Base-by-base conservation (phyloP, 2,797 vertebrate genomes). In the Neosalanx taihuensis region DNA sequence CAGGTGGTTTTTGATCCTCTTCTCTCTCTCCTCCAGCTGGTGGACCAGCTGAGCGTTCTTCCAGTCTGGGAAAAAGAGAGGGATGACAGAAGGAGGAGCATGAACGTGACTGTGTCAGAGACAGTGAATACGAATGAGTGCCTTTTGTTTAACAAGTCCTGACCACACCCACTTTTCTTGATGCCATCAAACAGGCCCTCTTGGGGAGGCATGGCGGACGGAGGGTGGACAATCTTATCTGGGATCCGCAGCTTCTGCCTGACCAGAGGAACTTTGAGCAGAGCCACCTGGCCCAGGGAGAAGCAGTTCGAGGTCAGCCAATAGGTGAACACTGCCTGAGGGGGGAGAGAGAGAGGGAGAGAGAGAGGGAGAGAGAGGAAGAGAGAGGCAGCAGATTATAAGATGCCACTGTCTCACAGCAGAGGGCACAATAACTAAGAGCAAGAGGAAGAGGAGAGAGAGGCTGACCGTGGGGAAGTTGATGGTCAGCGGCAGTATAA, bases 251-350 rank as follows among this genome's bases (percentile, higher is more conserved):
- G 81, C 71, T 72, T 80, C 0, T 86, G 4, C 58, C 95, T 92
- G 51, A 97, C 70, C 0, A 83, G 62, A 0, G 95, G 94, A 64
- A 94, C 82, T n/a, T 73, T 92, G 49, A 97, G 92, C 77, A 96
- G 84, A 2, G 83, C 86, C 29, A 96, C 92, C 79, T 97, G 96
- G 37, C 68, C 80, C 89, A 96, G 81, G 0, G 95, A 94, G 84
- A 95, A 95, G 81, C 89, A n/a, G 80, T 97, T 97, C 6, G 95
- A 96, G 58, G 94, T 95, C 72, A 95, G 23, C 96, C 95, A 97
- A 84, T 97, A 97, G 17, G 93, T 93, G 76, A 96, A 95, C 63
- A 97, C 89, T 0, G 94, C 95, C 95, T 97, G 83, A 0, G 7
- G 0, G 3, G 57, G 37, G 13, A 9, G n/a, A 5, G 4, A 15